Conservation (phyloP, 1,140 invertebrate genomes). For the Drosophila gunungcola region DNA sequence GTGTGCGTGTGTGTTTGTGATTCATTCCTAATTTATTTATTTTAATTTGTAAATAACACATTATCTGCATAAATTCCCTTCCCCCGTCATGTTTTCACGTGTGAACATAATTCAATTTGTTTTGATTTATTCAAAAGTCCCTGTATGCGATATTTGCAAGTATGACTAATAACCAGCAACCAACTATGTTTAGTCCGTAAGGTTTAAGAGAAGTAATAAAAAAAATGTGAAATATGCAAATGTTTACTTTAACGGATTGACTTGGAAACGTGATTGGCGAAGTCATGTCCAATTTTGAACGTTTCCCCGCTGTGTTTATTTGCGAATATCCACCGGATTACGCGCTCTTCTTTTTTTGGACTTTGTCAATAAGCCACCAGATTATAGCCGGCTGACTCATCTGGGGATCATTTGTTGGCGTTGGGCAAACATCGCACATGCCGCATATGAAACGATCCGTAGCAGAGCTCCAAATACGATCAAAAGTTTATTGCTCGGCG, state of each 20-base stretch:
- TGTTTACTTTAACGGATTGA: constrained; percentile 20
- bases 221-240: constrained; percentile 32
- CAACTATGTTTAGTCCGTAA: constrained; percentile 58
- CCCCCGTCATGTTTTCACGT: constrained; percentile 59
- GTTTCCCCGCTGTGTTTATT: constrained; percentile 10
- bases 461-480: constrained; percentile 57
- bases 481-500: constrained; percentile 61
- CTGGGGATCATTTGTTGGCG: constrained; percentile 42
- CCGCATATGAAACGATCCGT: constrained; percentile 43
- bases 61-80: constrained; percentile 43
- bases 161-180: constrained; percentile 59
- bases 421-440: constrained; percentile 69
- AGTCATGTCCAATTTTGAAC: constrained; percentile 64
- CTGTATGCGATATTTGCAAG: constrained; percentile 82
- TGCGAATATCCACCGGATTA: constrained; percentile 55
- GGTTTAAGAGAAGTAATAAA: constrained; percentile 40
- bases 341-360: constrained; percentile 57
- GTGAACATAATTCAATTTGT: constrained; percentile 62
- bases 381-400: constrained; percentile 55
- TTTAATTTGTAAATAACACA: constrained; percentile 74
- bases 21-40: constrained; percentile 80
- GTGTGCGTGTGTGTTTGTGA: constrained; percentile 47
- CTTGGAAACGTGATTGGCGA: constrained; percentile 24
- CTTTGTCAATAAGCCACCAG: constrained; percentile 42
- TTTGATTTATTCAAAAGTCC: constrained; percentile 78